A percentile compares a stretch with the other conserved stretches of the same genome.
These are phyloP conservation scores for Tragelaphus buxtoni DNA, from an alignment of 2,113 vertebrate genomes.

Conservation along the genomic window DNA sequence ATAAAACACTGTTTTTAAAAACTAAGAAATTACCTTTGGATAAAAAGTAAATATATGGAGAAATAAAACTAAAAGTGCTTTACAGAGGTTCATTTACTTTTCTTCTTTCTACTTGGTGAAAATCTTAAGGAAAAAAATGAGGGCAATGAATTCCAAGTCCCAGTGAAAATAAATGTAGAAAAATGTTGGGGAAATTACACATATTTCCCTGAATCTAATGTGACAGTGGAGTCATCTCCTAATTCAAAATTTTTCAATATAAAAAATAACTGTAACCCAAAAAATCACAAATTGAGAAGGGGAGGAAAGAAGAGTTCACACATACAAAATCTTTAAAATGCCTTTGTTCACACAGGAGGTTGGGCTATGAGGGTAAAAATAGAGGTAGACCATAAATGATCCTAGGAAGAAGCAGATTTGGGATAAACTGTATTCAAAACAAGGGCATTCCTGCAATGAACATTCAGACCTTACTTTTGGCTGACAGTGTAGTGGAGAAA, in stretches of 20 bases:
- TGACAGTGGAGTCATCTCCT: not conserved
- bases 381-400: not conserved
- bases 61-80: not conserved
- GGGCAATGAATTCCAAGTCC: not conserved
- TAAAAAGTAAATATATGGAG: not conserved
- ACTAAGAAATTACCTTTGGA: not conserved
- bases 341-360: not conserved
- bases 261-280: not conserved
- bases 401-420: not conserved
- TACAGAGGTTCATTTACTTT: not conserved
- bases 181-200: not conserved
- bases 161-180: slow-evolving; percentile 6
- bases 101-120: not conserved
- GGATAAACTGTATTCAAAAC: not conserved
- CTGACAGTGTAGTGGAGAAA: not conserved
- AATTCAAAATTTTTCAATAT: not conserved
- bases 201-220: slow-evolving; percentile 9
- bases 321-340: not conserved
- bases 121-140: not conserved
- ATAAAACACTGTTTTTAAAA: not conserved
- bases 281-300: not conserved
- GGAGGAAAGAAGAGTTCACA: not conserved
- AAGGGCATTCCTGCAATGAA: not conserved
- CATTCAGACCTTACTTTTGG: not conserved
- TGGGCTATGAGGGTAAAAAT: not conserved